Conservation (phyloP, 1,140 invertebrate species). For the Leptonema lineaticorne region DNA sequence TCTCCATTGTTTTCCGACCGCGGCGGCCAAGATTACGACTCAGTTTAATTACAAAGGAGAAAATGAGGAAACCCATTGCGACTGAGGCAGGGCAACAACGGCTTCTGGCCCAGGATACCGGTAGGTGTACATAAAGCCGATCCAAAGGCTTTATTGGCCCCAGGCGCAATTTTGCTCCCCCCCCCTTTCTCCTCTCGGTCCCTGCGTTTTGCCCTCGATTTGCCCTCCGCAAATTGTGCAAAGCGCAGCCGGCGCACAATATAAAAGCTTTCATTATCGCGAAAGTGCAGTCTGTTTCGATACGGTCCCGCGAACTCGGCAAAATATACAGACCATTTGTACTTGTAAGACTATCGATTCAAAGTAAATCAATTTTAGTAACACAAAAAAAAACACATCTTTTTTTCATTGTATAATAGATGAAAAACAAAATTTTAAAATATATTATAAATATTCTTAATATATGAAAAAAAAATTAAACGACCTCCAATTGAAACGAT, state of each 20-base stretch:
- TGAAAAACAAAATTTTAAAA: no score
- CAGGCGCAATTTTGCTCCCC: neutral
- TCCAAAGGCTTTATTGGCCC: neutral
- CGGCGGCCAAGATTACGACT: neutral
- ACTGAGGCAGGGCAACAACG: neutral
- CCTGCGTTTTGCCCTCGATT: neutral
- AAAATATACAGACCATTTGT: neutral
- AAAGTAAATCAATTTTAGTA: no score
- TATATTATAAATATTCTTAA: no score
- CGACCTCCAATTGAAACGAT: no score
- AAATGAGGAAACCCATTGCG: constrained; percentile 3
- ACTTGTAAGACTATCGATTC: neutral
- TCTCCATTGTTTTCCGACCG: neutral
- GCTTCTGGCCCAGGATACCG: no score
- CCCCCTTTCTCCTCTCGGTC: neutral
- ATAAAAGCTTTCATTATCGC: constrained; percentile 2
- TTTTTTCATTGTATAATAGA: no score
- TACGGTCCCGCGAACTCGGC: neutral
- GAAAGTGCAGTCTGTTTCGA: neutral
- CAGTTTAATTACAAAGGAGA: constrained; percentile 7
- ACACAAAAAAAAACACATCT: no score
- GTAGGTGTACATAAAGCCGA: no score
- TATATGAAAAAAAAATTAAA: no score
- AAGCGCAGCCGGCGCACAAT: neutral
- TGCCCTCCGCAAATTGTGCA: no score